A percentile compares a stretch with the other conserved stretches of the same genome.
Evolutionary conservation across 2,888 invertebrate genomes (phyloP).

Genomic region (Athrips mouffetella): DNA sequence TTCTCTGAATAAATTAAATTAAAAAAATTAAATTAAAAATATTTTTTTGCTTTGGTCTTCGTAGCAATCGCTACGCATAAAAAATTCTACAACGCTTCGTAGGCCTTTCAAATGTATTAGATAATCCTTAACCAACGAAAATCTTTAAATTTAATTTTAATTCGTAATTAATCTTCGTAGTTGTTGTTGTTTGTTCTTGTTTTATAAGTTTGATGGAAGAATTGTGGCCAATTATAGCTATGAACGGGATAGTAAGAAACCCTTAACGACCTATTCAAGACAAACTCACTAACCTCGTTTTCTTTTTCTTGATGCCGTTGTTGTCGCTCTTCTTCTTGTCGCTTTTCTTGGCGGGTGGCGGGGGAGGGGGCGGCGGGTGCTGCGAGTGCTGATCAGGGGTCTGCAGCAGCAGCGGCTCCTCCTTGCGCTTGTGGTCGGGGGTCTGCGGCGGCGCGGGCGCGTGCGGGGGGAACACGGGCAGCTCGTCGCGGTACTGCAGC

Average conservation of each 20-base stretch:
- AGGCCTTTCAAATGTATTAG: neutral
- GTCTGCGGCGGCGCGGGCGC: slow-evolving; percentile 29
- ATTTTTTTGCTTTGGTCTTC: too few species aligned
- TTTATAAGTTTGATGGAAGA: too few species aligned
- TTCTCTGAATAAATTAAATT: too few species aligned
- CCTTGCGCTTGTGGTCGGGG: slow-evolving; percentile 60
- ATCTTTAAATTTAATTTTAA: too few species aligned
- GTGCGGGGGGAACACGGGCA: slow-evolving; percentile 50
- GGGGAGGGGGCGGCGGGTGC: slow-evolving; percentile 43
- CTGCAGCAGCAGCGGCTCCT: slow-evolving; percentile 56
- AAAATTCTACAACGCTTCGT: neutral
- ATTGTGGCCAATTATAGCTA: too few species aligned
- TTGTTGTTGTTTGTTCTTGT: too few species aligned
- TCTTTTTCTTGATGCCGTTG: slow-evolving; percentile 93
- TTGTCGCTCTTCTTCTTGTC: slow-evolving; percentile 90
- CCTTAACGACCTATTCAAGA: neutral
- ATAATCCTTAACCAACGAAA: too few species aligned
- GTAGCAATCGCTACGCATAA: neutral
- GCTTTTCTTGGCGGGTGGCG: slow-evolving; percentile 80
- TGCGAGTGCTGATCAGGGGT: slow-evolving; percentile 44
- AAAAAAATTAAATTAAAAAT: too few species aligned
- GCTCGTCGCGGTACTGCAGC: slow-evolving; percentile 70
- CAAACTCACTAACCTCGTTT: slow-evolving; percentile 88
- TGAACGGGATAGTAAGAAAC: too few species aligned
- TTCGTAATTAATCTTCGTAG: too few species aligned